Evolutionary conservation across 2,888 invertebrate species (phyloP).

Genomic region (Sepiola atlantica): DNA sequence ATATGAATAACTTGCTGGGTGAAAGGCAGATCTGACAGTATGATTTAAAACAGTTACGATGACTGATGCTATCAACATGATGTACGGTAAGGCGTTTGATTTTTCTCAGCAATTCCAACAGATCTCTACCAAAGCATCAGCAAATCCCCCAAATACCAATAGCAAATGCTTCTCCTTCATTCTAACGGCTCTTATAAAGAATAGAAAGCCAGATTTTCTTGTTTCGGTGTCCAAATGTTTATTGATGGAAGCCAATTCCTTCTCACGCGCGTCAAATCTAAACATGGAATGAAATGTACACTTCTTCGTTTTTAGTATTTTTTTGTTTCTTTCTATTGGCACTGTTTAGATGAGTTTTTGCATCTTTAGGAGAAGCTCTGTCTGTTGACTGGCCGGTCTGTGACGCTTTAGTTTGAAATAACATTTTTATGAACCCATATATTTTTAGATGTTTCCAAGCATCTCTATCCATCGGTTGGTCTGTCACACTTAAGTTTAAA

Average conservation of each 20-base stretch:
- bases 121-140: background rate
- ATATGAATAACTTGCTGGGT: background rate
- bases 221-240: background rate
- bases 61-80: conserved; percentile 2
- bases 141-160: background rate
- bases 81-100: background rate
- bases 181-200: background rate
- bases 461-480: too few species aligned
- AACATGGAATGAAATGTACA: background rate
- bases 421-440: too few species aligned
- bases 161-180: background rate
- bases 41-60: conserved; percentile 32
- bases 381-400: too few species aligned
- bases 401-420: too few species aligned
- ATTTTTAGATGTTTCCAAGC: too few species aligned
- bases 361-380: too few species aligned
- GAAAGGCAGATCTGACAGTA: background rate
- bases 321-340: conserved; percentile 11
- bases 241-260: conserved; percentile 16
- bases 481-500: too few species aligned
- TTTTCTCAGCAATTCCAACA: background rate
- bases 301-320: too few species aligned
- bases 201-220: background rate
- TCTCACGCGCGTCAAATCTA: background rate
- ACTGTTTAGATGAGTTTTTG: too few species aligned